Conservation (phyloP, 2,797 vertebrate species). For the Chelonia mydas region DNA sequence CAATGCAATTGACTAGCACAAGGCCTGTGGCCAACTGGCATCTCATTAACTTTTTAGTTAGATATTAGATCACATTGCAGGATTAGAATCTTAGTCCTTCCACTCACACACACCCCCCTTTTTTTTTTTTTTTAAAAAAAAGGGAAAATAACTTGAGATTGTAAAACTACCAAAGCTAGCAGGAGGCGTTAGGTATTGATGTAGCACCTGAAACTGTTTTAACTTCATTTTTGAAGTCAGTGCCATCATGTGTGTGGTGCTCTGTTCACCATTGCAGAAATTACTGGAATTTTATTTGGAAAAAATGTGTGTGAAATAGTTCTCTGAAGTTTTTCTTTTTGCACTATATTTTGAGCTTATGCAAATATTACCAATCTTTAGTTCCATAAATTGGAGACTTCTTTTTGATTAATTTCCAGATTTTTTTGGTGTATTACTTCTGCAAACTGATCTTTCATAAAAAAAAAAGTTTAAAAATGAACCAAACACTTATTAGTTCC, state of each 20-base stretch:
- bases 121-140: too few relatives aligned
- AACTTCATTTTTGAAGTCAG: accelerated
- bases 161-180: not conserved
- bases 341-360: not conserved
- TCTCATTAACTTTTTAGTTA: not conserved
- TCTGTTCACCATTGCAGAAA: not conserved
- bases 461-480: constrained; percentile 15
- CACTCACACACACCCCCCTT: accelerated
- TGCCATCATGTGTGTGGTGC: not conserved
- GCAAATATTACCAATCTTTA: not conserved
- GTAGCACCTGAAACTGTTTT: not conserved
- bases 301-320: not conserved
- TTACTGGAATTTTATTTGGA: not conserved
- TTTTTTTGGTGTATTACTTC: not conserved
- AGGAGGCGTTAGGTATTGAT: not conserved
- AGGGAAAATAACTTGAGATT: not conserved
- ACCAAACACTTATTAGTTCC: constrained; percentile 1
- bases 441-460: not conserved
- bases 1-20: not conserved
- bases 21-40: not conserved
- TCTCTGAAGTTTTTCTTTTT: not conserved
- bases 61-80: not conserved
- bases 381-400: not conserved
- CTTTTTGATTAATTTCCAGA: not conserved
- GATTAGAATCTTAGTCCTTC: not conserved